Conservation (phyloP, 2,797 vertebrate genomes). For the Remorina albescens region DNA sequence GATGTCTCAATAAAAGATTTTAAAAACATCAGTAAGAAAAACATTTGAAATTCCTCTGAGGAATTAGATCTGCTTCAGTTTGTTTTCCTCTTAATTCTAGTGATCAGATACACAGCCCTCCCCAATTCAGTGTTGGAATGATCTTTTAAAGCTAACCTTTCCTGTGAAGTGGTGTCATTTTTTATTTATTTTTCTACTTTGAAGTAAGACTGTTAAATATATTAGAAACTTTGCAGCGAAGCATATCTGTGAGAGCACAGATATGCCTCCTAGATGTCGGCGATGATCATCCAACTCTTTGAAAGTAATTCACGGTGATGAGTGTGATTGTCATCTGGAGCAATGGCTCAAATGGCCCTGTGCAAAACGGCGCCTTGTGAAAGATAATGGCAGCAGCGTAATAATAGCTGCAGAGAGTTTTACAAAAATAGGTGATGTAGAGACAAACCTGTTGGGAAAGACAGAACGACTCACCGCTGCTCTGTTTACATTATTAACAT, state of each 20-base stretch:
- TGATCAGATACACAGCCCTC: neutral
- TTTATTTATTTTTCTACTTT: neutral
- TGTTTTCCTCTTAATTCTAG: neutral
- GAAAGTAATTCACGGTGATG: neutral
- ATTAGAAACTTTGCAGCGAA: neutral
- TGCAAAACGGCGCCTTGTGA: neutral
- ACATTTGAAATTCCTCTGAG: neutral
- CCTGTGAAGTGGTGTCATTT: neutral
- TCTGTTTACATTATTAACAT: neutral
- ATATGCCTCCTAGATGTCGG: neutral
- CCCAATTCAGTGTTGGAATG: neutral
- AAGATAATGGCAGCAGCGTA: neutral
- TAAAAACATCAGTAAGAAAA: neutral
- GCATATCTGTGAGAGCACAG: neutral
- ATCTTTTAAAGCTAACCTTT: neutral
- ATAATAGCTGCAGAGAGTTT: neutral
- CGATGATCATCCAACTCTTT: neutral
- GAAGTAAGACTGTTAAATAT: neutral
- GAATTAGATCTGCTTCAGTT: neutral
- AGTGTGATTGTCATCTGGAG: neutral
- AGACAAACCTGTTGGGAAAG: neutral
- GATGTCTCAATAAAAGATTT: neutral
- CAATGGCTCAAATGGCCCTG: neutral
- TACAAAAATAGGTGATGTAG: neutral
- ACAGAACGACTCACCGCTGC: neutral